Conservation (phyloP, 2,888 invertebrate genomes). For the Notodonta ziczac region DNA sequence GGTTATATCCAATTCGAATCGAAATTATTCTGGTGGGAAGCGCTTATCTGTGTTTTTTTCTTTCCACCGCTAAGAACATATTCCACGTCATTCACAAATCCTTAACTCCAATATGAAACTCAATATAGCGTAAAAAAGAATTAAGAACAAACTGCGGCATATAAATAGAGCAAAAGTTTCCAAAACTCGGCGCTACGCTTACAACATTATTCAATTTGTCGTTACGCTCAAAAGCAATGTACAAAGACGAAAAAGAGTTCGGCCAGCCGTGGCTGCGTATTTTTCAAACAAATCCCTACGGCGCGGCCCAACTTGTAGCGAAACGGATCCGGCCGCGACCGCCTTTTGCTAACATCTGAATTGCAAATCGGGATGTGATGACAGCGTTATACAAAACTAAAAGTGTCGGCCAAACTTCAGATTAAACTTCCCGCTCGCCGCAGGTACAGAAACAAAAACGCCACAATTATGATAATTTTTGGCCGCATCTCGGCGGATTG, state of each 20-base stretch:
- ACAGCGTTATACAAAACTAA: constrained; percentile 81
- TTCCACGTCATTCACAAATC: neutral
- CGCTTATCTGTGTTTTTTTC: neutral
- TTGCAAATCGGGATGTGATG: constrained; percentile 81
- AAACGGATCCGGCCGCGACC: constrained; percentile 59
- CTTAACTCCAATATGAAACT: neutral
- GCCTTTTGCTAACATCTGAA: constrained; percentile 82
- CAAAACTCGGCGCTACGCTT: constrained; percentile 46
- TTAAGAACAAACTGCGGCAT: constrained; percentile 37
- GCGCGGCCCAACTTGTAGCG: constrained; percentile 68
- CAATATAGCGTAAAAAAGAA: constrained; percentile 26
- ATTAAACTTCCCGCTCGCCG: constrained; percentile 73
- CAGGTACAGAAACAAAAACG: constrained; percentile 84
- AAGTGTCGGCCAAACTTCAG: constrained; percentile 82
- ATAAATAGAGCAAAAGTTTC: constrained; percentile 36
- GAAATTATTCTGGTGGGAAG: constrained; percentile 34
- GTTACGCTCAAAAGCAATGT: constrained; percentile 64
- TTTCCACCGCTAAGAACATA: too few species aligned
- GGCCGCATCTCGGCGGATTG: constrained; percentile 80
- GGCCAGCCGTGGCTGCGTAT: constrained; percentile 60
- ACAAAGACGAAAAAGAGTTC: constrained; percentile 62
- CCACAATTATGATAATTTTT: constrained; percentile 83
- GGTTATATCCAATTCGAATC: constrained; percentile 47
- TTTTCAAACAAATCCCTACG: constrained; percentile 74
- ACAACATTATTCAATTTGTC: constrained; percentile 74